These are phyloP conservation scores for Acropternis orthonyx DNA, from an alignment of 2,797 vertebrate genomes.

Conservation along the genomic window DNA sequence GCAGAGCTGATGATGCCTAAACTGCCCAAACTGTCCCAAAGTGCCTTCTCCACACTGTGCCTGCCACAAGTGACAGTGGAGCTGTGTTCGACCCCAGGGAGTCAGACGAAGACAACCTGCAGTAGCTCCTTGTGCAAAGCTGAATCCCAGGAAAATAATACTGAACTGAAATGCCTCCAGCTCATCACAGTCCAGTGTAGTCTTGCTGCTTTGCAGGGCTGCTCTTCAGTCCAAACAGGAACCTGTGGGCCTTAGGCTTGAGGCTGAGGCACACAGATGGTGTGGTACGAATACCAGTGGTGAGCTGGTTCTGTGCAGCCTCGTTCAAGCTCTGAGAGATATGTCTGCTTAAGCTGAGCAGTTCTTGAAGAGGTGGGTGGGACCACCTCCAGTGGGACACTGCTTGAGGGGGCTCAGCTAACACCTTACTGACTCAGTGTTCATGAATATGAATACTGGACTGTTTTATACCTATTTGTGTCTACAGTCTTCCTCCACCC, in stretches of 20 bases:
- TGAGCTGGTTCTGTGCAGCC: background rate
- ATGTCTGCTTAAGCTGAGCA: fast-evolving
- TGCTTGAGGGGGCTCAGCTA: background rate
- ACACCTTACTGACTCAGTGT: fast-evolving
- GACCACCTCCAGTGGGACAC: background rate
- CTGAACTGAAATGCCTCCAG: background rate
- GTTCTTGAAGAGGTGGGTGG: background rate
- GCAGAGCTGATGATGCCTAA: background rate
- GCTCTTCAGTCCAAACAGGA: background rate
- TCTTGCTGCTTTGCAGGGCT: background rate
- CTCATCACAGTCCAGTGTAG: too few relatives aligned
- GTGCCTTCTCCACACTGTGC: background rate
- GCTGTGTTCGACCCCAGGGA: background rate
- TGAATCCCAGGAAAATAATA: background rate
- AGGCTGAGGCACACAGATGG: fast-evolving
- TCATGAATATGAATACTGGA: background rate
- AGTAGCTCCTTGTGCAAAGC: background rate
- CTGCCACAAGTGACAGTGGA: fast-evolving
- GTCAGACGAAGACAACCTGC: background rate
- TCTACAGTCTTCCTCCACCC: background rate
- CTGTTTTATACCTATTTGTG: background rate
- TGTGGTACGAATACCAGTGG: fast-evolving
- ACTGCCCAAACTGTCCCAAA: background rate
- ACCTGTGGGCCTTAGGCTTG: background rate
- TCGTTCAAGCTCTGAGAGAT: background rate